Conservation (phyloP, 35 echinoderm and acorn worm genomes). For the Ptychodera flava region DNA sequence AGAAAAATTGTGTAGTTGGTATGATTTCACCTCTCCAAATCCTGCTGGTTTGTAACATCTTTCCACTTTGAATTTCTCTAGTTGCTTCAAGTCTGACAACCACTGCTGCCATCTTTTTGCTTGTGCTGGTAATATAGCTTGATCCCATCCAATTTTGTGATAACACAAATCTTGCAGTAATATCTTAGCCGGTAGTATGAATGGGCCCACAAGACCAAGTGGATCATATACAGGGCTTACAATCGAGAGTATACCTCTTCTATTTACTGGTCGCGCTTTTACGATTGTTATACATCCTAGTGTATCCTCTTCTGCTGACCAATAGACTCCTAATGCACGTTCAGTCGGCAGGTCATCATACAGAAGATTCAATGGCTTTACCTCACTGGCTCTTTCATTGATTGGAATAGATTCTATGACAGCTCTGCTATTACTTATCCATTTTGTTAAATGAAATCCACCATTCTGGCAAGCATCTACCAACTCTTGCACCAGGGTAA, state of each 20-base stretch:
- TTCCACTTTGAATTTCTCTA: too few species aligned
- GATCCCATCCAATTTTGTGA: constrained; percentile 47
- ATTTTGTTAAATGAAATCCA: constrained; percentile 61
- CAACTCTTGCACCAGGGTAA: constrained; percentile 40
- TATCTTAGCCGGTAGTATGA: constrained; percentile 28
- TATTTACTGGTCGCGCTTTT: constrained; percentile 33
- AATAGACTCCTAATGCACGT: constrained; percentile 33
- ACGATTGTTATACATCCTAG: constrained; percentile 6
- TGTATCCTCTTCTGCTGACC: constrained; percentile 39
- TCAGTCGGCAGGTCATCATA: constrained; percentile 30
- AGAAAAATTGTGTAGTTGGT: constrained; percentile 57
- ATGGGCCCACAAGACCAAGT: constrained; percentile 28
- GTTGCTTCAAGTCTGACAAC: constrained; percentile 5
- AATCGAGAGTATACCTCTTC: constrained; percentile 36
- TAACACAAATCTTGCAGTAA: constrained; percentile 35
- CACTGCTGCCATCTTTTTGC: constrained; percentile 30
- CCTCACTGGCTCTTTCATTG: constrained; percentile 48
- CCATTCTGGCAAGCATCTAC: constrained; percentile 13
- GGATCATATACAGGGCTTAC: constrained; percentile 47
- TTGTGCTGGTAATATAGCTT: constrained; percentile 19
- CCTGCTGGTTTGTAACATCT: too few species aligned
- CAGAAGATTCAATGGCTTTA: constrained; percentile 38
- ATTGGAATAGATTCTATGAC: constrained; percentile 50
- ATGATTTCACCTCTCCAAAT: constrained; percentile 14
- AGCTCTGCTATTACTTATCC: constrained; percentile 48